Evolutionary conservation across 2,797 vertebrate species (phyloP), one percentile per base, ranked within the genome.

Genomic region (Dromococcyx pavoninus): DNA sequence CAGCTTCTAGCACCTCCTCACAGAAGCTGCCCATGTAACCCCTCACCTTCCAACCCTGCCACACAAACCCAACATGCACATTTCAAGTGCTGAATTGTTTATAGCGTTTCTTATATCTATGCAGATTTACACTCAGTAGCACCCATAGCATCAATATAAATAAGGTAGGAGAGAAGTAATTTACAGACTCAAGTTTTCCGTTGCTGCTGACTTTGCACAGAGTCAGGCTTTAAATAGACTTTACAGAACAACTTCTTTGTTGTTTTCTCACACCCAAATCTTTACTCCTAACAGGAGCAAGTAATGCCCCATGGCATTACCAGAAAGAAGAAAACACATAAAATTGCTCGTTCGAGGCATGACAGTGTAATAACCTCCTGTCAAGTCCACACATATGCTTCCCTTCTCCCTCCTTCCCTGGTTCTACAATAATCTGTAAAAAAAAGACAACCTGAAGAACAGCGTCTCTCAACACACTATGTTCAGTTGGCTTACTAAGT

Each of bases 141-240:
- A 80, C 19, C 77, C 53, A 32, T 24, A 46, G 50, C 30, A 81
- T 56, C 51, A 76, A 32, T 61, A 67, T 32, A 93, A 93, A 32
- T 44, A 93, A 83, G 9, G 54, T 17, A 86, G 17, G 43, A 86
- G 15, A 57, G 30, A 90, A 90, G 8, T 65, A 89, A 65, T 82
- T 74, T 65, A 86, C 51, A 88, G 66, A 51, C 17, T 79, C 13
- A 24, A 67, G 28, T 57, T 82, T 84, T 75, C 65, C 46, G 23
- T 14, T 80, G 61, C 4, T 15, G 53, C 37, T 28, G 50, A 83
- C 28, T 75, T 83, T 69, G 46, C 57, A 56, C 27, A 67, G 30
- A 5, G 17, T 46, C 4, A 2, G 19, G 27, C 25, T 88, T 94
- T 50, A 62, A 72, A 43, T 0, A 53, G 32, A 61, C 67, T 58